Percentiles rank a stretch among this genome's conserved stretches.
Evolutionary conservation across 2,797 vertebrate genomes (phyloP).

Genomic region (Adelosebastes latens): DNA sequence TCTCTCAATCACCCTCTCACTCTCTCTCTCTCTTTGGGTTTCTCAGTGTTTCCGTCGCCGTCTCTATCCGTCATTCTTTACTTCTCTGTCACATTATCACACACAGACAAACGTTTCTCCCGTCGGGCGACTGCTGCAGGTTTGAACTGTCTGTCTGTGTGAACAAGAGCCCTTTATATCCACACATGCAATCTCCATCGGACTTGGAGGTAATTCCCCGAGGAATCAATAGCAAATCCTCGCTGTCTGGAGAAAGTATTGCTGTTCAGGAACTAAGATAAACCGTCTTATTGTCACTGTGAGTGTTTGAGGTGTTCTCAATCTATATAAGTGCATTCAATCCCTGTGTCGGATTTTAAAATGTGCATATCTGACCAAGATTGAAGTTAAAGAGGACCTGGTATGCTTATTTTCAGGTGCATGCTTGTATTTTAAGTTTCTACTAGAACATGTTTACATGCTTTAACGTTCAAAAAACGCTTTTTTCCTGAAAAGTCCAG

Average conservation of each 20-base stretch:
- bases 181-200: constrained; percentile 22
- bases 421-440: too few relatives aligned
- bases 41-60: not conserved
- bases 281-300: not conserved
- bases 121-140: not conserved
- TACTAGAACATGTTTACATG: too few relatives aligned
- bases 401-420: too few relatives aligned
- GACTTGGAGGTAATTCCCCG: constrained; percentile 20
- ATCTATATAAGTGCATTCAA: not conserved
- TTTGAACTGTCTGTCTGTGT: not conserved
- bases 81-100: constrained; percentile 42
- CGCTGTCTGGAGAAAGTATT: constrained; percentile 41
- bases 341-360: not conserved
- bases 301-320: not conserved
- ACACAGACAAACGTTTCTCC: constrained; percentile 21
- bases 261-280: constrained; percentile 27
- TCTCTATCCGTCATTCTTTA: constrained; percentile 27
- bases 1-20: constrained; percentile 3
- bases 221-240: constrained; percentile 42
- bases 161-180: constrained; percentile 3
- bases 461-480: too few relatives aligned
- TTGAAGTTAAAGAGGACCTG: too few relatives aligned
- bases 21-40: not conserved
- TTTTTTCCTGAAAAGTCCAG: too few relatives aligned
- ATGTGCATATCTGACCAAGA: not conserved